Conservation (phyloP, 1,140 invertebrate genomes). For the Octopus bimaculoides region DNA sequence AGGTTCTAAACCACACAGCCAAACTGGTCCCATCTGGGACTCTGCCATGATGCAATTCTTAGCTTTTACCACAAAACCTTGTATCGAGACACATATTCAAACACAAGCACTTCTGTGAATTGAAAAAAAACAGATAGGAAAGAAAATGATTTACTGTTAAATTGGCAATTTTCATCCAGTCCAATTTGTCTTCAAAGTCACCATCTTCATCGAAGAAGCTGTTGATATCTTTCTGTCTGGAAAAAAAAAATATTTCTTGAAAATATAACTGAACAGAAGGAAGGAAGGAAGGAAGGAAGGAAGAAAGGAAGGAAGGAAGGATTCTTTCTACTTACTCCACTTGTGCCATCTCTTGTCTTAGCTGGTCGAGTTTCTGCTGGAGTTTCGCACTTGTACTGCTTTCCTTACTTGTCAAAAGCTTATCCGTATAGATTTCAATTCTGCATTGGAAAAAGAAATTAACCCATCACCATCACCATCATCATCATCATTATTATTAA, state of each 20-base stretch:
- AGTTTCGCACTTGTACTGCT: too few species aligned
- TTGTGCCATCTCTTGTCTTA: too few species aligned
- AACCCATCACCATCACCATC: too few species aligned
- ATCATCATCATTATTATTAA: too few species aligned
- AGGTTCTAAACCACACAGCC: too few species aligned
- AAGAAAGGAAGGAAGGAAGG: too few species aligned
- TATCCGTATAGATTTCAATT: too few species aligned
- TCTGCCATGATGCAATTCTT: background rate
- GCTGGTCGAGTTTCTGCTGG: too few species aligned
- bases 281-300: background rate
- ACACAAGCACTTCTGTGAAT: background rate
- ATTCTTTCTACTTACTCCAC: too few species aligned
- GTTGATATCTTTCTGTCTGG: background rate
- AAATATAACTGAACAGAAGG: background rate
- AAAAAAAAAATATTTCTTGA: background rate
- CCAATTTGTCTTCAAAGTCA: conserved; percentile 34
- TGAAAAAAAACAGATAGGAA: background rate
- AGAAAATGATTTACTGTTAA: conserved; percentile 30
- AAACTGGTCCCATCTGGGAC: too few species aligned
- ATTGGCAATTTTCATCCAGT: conserved; percentile 49
- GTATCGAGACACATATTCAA: background rate
- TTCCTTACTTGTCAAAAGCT: too few species aligned
- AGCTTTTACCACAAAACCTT: conserved; percentile 3
- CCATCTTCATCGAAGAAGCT: background rate
- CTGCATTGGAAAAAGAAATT: too few species aligned